These are phyloP conservation scores for Geotrupes spiniger DNA, from an alignment of 2,888 invertebrate genomes.

Conservation along the genomic window DNA sequence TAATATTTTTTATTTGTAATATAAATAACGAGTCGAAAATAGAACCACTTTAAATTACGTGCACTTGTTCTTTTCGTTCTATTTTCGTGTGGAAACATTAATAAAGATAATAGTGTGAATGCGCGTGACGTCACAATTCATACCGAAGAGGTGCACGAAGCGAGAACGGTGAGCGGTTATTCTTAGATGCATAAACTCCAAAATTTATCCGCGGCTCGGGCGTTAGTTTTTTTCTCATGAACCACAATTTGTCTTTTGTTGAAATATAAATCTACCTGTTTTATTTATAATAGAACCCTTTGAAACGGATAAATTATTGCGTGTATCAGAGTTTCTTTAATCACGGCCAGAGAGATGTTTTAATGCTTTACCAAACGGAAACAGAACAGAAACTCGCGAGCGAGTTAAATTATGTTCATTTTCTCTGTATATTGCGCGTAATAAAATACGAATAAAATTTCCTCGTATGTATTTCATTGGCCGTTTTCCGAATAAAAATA, in stretches of 20 bases:
- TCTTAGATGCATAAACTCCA: not conserved
- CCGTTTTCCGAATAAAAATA: slow-evolving; percentile 18
- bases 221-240: not conserved
- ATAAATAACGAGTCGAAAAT: slow-evolving; percentile 26
- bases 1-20: slow-evolving; percentile 22
- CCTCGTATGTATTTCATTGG: slow-evolving; percentile 17
- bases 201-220: not conserved
- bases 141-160: not conserved
- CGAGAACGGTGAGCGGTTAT: not conserved
- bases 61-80: slow-evolving; percentile 30
- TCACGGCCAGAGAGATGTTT: slow-evolving; percentile 16
- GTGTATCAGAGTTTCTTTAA: slow-evolving; percentile 13
- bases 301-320: slow-evolving; percentile 17
- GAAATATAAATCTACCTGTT: slow-evolving; percentile 18
- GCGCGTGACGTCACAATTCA: slow-evolving; percentile 27
- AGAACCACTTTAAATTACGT: slow-evolving; percentile 27
- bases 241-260: slow-evolving; percentile 12
- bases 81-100: slow-evolving; percentile 31
- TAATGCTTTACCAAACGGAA: slow-evolving; percentile 15
- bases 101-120: slow-evolving; percentile 33
- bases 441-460: slow-evolving; percentile 20
- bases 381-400: slow-evolving; percentile 17
- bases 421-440: slow-evolving; percentile 16
- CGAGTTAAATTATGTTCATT: slow-evolving; percentile 18
- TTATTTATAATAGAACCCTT: slow-evolving; percentile 16